A percentile compares a stretch with the other conserved stretches of the same genome.
These are phyloP conservation scores for Agrochola lota DNA, from an alignment of 2,888 invertebrate species.

Conservation along the genomic window DNA sequence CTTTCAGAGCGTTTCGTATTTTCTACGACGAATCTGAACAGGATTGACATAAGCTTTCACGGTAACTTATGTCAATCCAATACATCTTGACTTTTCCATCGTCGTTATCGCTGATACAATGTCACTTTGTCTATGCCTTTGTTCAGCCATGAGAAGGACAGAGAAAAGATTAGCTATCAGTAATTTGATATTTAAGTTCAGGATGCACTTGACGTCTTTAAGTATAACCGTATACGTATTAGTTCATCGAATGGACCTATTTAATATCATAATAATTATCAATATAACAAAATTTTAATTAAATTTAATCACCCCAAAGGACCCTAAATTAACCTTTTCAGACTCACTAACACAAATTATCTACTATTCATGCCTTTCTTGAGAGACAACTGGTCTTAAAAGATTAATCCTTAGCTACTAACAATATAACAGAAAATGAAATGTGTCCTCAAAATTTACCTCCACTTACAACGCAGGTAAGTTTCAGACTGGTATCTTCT, in stretches of 20 bases:
- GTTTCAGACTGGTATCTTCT: slow-evolving; percentile 93
- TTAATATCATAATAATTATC: background rate
- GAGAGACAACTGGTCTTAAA: background rate
- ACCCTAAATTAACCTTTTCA: background rate
- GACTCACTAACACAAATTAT: background rate
- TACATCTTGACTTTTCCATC: no score
- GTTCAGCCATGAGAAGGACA: background rate
- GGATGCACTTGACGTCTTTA: background rate
- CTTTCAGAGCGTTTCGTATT: no score
- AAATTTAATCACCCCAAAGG: background rate
- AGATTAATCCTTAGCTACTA: background rate
- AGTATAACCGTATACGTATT: background rate
- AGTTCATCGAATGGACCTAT: background rate
- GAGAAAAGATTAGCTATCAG: background rate
- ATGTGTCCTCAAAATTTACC: slow-evolving; percentile 87
- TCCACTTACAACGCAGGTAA: slow-evolving; percentile 94
- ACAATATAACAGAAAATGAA: background rate
- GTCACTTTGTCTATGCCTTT: no score
- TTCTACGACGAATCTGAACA: no score
- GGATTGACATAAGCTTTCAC: no score
- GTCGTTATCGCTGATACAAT: no score
- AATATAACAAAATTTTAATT: background rate
- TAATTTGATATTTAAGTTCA: background rate
- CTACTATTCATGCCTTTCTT: background rate
- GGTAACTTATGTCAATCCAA: no score